Conservation (phyloP, 2,113 vertebrate genomes). For the Donacobius atricapilla region DNA sequence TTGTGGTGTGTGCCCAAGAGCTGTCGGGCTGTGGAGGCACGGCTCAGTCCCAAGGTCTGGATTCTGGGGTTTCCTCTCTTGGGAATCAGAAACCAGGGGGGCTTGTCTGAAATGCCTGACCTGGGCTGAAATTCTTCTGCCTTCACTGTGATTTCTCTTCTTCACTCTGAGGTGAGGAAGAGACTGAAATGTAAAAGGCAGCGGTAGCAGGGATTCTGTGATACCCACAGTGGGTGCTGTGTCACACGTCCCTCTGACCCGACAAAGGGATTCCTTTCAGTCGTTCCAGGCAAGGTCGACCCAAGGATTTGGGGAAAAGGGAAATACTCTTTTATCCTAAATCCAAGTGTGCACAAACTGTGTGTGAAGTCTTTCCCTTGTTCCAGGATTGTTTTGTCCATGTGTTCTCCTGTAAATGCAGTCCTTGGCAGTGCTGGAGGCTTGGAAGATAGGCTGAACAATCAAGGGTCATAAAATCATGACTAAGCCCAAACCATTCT, state of each 20-base stretch:
- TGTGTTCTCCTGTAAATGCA: background rate
- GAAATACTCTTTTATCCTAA: background rate
- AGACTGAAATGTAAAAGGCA: background rate
- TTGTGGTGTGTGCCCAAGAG: background rate
- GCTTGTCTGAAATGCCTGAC: background rate
- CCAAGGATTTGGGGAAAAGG: background rate
- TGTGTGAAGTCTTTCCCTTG: background rate
- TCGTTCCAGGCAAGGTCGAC: background rate
- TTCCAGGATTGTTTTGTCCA: background rate
- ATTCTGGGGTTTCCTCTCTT: background rate
- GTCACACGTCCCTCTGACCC: background rate
- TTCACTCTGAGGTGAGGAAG: background rate
- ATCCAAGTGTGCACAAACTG: background rate
- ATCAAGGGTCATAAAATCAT: background rate
- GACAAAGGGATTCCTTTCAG: background rate
- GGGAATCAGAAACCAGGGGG: background rate
- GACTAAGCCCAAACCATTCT: background rate
- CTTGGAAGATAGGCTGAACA: background rate
- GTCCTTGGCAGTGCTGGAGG: background rate
- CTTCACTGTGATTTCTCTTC: background rate
- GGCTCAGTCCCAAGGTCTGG: background rate
- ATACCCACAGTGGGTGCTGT: fast-evolving
- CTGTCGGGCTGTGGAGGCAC: background rate
- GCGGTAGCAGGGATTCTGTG: background rate
- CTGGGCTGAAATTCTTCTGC: background rate